Evolutionary conservation across 2,113 vertebrate species (phyloP).

Genomic region (Todiramphus saurophagus): DNA sequence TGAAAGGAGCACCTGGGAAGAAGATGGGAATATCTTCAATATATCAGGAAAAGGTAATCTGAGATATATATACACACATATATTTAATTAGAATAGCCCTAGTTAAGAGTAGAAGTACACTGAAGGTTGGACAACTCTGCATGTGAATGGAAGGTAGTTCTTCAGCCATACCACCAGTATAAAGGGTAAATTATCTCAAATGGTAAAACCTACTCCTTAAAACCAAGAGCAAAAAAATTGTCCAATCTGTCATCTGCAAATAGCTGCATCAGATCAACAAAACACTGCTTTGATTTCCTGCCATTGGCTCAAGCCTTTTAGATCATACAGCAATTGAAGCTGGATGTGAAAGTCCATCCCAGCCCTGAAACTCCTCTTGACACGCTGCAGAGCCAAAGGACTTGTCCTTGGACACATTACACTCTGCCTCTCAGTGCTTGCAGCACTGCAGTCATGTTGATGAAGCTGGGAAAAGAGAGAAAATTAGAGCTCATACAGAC

Average conservation of each 20-base stretch:
- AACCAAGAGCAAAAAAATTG: background rate
- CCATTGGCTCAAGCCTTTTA: background rate
- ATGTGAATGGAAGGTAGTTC: background rate
- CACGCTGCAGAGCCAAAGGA: background rate
- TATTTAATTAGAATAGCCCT: background rate
- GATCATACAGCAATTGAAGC: background rate
- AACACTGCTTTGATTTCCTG: background rate
- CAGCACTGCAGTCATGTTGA: background rate
- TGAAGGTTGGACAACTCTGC: background rate
- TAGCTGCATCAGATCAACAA: background rate
- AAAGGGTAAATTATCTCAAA: rapidly evolving
- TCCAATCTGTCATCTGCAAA: background rate
- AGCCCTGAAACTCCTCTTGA: background rate
- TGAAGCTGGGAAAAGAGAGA: background rate
- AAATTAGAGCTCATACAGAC: background rate
- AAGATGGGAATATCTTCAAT: background rate
- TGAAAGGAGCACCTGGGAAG: background rate
- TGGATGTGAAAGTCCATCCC: background rate
- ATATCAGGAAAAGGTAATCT: background rate
- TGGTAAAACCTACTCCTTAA: background rate
- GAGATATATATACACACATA: too few species aligned
- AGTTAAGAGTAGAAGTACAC: background rate
- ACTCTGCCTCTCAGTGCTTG: background rate
- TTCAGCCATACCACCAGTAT: background rate
- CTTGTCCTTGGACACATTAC: background rate